Percentiles rank a stretch among this genome's conserved stretches.
These are phyloP conservation scores for Cotesia chilonis DNA, from an alignment of 1,140 invertebrate genomes.

Conservation along the genomic window DNA sequence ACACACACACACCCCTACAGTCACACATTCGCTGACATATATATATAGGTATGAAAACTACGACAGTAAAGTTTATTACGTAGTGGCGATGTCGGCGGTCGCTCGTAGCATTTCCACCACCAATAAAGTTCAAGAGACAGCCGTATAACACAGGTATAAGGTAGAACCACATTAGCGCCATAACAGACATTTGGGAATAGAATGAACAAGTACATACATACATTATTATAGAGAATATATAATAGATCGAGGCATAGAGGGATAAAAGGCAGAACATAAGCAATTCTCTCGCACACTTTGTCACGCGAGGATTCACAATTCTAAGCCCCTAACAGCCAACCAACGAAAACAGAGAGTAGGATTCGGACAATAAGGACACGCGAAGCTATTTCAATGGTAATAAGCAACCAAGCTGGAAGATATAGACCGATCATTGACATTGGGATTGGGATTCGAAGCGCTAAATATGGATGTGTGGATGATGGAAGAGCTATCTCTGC, in stretches of 20 bases:
- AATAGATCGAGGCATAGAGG: neutral
- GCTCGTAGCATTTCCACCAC: neutral
- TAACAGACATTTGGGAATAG: too few relatives aligned
- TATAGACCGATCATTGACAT: constrained; percentile 40
- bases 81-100: constrained; percentile 20
- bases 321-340: too few relatives aligned
- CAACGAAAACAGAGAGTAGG: neutral
- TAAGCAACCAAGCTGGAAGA: constrained; percentile 21
- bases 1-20: too few relatives aligned
- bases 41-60: constrained; percentile 17
- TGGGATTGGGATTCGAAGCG: neutral
- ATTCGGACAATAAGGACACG: constrained; percentile 24
- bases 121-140: neutral
- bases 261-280: neutral
- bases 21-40: neutral
- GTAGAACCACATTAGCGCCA: neutral
- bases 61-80: constrained; percentile 37
- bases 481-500: constrained; percentile 33
- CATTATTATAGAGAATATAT: neutral
- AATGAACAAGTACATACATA: neutral
- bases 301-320: constrained; percentile 20
- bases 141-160: neutral
- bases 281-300: neutral
- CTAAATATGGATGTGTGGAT: constrained; percentile 39
- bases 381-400: constrained; percentile 43